Base-by-base conservation (phyloP, 2,797 vertebrate species). In the Tinamus major region DNA sequence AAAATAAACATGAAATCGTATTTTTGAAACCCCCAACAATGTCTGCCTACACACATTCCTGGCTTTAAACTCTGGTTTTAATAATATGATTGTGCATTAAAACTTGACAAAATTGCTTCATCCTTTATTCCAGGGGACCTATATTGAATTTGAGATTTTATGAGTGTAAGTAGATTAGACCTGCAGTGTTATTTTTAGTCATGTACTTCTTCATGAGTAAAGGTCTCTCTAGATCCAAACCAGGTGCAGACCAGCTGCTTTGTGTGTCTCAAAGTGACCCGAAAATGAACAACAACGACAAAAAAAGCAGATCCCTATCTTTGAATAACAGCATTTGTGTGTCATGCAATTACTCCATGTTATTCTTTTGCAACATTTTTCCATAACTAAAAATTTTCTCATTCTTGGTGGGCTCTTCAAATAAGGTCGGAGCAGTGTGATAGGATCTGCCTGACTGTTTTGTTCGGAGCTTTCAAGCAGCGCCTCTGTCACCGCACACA, bases 171-270 rank as follows among this genome's bases (percentile, higher is more conserved):
- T 62, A 91, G 77, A 86, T 91, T 92, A 94, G 80, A 81, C 53
- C 56, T 49, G 72, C 69, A 87, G 6, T 77, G 56, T 80, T 95
- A 56, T 92, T 95, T 95, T 87, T 68, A 90, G 72, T 46, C 5
- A 2, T 53, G 59, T 68, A 62, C 37, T 63, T 90, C 80, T 68
- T 59, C 68, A 74, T 16, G 64, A 95, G 92, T 49, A 85, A 78
- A 94, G 42, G 70, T 55, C 19, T 68, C 80, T 70, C 49, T 62
- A 80, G 89, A 80, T 68, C 87, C 33, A 90, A 92, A 85, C 83
- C 88, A 93, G 93, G 62, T 92, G 89, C 87, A 85, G 74, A 61
- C 11, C 85, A 95, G 87, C 96, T 95, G 58, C 95, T 97, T 84
- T 85, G 53, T 44, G 79, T 93, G 77, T 88, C 85, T 58, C 71